Evolutionary conservation across 2,797 vertebrate genomes (phyloP), one percentile per base, ranked within the genome.

Genomic region (Pempheris klunzingeri): DNA sequence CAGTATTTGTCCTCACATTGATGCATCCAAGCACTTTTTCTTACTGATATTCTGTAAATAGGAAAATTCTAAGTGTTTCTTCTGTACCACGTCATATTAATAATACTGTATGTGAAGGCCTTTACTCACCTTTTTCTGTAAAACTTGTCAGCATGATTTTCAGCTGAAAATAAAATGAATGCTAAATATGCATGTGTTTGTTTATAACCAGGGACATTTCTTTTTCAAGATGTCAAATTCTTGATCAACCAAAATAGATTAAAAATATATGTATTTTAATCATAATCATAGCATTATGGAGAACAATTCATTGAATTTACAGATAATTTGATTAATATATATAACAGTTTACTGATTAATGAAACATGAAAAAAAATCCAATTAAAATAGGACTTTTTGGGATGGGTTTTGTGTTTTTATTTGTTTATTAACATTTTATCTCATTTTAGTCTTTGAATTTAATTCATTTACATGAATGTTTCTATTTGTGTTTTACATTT

Each of bases 21-120:
- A 87, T 92, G 88, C 92, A 93, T 92, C 76, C 58, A 87, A 86
- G 90, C 93, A 94, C 94, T 94, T 93, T 90, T 87, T 86, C 82
- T 77, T 84, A 85, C 87, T 85, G 75, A 74, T 80, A 30, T 78
- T 57, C 57, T 92, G 87, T 94, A 93, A 90, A 91, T 92, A 92
- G 44, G 64, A 61, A 82, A 67, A 86, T 74, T 87, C 61, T 78
- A 87, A 77, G 81, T 83, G 87, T 86, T 71, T 89, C 82, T 86
- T 90, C 86, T 87, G 67, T 89, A 84, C 57, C 62, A 64, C 88
- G 82, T 87, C 64, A 54, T 88, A 85, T 72, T 83, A 84, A 86
- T 87, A 85, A 72, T 88, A 77, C 54, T 87, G 79, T 92, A 84
- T 90, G 81, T 91, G 73, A 83, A 86, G 79, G 85, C 71, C 80